phyloP scores from a whole-genome alignment of 2,888 invertebrate genomes.

The Cartodere bifasciata region DNA sequence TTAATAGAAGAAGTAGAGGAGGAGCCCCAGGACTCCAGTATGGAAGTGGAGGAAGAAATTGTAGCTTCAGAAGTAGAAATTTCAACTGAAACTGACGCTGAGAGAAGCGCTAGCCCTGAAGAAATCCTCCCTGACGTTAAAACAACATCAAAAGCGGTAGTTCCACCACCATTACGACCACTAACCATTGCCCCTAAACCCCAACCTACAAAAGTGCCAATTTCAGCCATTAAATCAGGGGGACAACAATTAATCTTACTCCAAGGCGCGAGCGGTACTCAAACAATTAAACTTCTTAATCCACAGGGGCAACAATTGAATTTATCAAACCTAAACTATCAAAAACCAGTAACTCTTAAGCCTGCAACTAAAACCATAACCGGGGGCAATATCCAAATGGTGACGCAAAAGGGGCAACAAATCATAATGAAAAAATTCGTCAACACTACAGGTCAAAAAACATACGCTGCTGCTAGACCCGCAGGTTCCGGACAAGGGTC shows the following conservation, averaged over 20 bases:
- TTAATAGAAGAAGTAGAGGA: slow-evolving; percentile 18
- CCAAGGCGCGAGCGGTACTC: slow-evolving; percentile 31
- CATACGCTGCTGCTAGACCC: too few species aligned
- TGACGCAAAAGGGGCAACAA: slow-evolving; percentile 28
- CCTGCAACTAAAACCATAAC: slow-evolving; percentile 25
- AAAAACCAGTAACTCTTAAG: slow-evolving; percentile 29
- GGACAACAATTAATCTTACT: slow-evolving; percentile 38
- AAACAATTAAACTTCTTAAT: slow-evolving; percentile 32
- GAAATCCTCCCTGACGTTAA: slow-evolving; percentile 26
- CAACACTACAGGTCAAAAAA: slow-evolving; percentile 18
- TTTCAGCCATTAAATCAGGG: slow-evolving; percentile 28
- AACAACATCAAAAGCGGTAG: slow-evolving; percentile 16
- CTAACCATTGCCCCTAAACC: slow-evolving; percentile 28
- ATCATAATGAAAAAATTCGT: slow-evolving; percentile 32
- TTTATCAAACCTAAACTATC: slow-evolving; percentile 28
- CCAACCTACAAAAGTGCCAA: slow-evolving; percentile 27
- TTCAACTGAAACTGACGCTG: slow-evolving; percentile 29
- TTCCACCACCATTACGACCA: slow-evolving; percentile 28
- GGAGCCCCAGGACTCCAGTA: slow-evolving; percentile 19
- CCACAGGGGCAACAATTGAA: slow-evolving; percentile 31
- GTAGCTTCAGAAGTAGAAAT: slow-evolving; percentile 27
- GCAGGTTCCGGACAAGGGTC: too few species aligned
- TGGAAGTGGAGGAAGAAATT: slow-evolving; percentile 25
- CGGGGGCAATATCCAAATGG: slow-evolving; percentile 19
- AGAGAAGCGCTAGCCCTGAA: slow-evolving; percentile 23